Evolutionary conservation across 2,797 vertebrate species (phyloP).

Genomic region (Parambassis ranga): DNA sequence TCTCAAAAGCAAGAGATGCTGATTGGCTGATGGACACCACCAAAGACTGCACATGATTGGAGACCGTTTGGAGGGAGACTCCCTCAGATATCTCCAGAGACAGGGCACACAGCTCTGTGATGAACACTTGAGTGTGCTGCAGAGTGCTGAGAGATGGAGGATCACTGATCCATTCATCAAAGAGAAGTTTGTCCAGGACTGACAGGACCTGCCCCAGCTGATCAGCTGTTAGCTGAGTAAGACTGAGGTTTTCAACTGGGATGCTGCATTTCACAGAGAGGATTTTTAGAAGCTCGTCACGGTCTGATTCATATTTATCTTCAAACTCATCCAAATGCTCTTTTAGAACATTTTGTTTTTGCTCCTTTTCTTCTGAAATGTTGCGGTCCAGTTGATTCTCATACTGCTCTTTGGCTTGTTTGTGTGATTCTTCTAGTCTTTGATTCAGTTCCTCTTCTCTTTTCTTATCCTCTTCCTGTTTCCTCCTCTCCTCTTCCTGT

Average conservation of each 20-base stretch:
- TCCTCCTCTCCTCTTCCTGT: no score
- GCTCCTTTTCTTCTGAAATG: neutral
- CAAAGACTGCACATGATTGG: constrained; percentile 3
- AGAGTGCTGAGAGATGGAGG: neutral
- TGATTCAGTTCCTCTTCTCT: no score
- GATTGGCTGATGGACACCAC: constrained; percentile 11
- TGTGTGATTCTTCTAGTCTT: constrained; percentile 1
- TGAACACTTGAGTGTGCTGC: constrained; percentile 21
- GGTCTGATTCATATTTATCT: neutral
- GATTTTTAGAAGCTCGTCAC: neutral
- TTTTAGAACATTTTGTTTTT: neutral
- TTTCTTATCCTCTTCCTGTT: no score
- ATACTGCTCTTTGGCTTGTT: constrained; percentile 3
- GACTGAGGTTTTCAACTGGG: neutral
- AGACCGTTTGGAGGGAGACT: fast-evolving
- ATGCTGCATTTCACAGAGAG: neutral
- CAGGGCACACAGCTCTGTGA: constrained; percentile 19
- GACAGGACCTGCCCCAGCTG: constrained; percentile 3
- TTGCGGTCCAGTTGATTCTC: neutral
- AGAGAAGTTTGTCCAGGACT: constrained; percentile 18
- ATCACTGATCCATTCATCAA: constrained; percentile 9
- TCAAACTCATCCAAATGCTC: constrained; percentile 3
- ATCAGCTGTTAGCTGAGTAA: neutral
- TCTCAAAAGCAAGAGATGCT: neutral
- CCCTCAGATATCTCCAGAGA: fast-evolving